A percentile compares a stretch with the other conserved stretches of the same genome.
phyloP scores from a whole-genome alignment of 1,140 invertebrate genomes.

The Magallana gigas region DNA sequence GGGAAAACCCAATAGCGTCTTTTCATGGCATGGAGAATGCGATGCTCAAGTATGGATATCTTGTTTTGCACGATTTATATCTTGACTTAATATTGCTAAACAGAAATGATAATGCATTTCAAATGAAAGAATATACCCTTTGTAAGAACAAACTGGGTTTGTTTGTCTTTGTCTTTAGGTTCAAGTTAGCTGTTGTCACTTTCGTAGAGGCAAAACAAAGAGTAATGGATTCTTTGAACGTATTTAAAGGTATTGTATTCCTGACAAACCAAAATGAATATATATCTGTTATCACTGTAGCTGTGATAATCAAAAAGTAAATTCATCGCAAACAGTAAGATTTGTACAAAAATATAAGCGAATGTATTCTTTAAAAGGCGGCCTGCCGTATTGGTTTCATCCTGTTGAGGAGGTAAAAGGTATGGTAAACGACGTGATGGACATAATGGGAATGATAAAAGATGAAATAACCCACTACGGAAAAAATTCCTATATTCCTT shows the following conservation, averaged over 20 bases:
- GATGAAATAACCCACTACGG: background rate
- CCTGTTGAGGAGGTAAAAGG: constrained; percentile 44
- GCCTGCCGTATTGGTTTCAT: constrained; percentile 52
- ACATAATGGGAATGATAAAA: constrained; percentile 22
- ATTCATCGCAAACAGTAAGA: too few relatives aligned
- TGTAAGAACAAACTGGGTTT: background rate
- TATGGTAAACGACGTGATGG: constrained; percentile 44
- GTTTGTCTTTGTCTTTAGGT: constrained; percentile 42
- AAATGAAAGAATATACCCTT: too few relatives aligned
- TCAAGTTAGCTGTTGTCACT: constrained; percentile 50
- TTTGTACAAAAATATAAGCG: too few relatives aligned
- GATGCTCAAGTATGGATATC: constrained; percentile 17
- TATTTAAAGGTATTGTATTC: constrained; percentile 43
- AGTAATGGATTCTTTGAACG: constrained; percentile 51
- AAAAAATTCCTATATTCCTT: background rate
- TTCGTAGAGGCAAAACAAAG: constrained; percentile 52
- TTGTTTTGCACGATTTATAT: too few relatives aligned
- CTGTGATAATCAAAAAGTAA: too few relatives aligned
- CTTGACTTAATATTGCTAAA: too few relatives aligned
- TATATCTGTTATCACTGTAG: too few relatives aligned
- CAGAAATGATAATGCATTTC: too few relatives aligned
- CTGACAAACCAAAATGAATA: too few relatives aligned
- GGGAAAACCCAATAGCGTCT: constrained; percentile 44
- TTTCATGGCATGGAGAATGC: constrained; percentile 48
- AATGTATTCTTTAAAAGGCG: background rate